phyloP scores from a whole-genome alignment of 2,797 vertebrate genomes.

The Florisuga fusca region DNA sequence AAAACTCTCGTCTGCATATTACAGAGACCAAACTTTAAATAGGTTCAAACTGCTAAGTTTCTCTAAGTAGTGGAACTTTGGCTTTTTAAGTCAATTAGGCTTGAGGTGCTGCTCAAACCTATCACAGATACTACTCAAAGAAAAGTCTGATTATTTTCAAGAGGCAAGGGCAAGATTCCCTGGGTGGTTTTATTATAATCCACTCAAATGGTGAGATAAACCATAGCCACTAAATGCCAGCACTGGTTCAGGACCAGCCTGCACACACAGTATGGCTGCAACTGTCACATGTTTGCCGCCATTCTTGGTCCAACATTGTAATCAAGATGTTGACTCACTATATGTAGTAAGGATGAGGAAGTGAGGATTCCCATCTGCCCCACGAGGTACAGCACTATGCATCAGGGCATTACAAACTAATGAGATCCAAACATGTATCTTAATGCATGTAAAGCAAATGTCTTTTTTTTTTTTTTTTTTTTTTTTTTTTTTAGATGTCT shows the following conservation, averaged over 20 bases:
- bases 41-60: not conserved
- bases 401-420: not conserved
- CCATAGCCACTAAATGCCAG: not conserved
- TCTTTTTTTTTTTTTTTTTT: not conserved
- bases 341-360: not conserved
- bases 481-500: not conserved
- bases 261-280: not conserved
- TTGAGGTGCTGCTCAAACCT: not conserved
- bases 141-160: not conserved
- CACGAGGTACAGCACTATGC: not conserved
- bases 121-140: not conserved
- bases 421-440: not conserved
- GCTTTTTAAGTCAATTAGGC: not conserved
- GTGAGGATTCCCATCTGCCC: not conserved
- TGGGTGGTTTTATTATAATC: not conserved
- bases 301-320: not conserved
- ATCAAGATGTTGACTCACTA: not conserved
- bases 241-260: not conserved
- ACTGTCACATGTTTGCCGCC: not conserved
- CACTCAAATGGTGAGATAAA: not conserved
- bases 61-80: not conserved
- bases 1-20: not conserved
- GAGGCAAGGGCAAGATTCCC: not conserved
- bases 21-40: not conserved
- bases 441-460: not conserved